Evolutionary conservation across 92 coral and sea anemone genomes (phyloP).

Genomic region (Heliopora coerulea): DNA sequence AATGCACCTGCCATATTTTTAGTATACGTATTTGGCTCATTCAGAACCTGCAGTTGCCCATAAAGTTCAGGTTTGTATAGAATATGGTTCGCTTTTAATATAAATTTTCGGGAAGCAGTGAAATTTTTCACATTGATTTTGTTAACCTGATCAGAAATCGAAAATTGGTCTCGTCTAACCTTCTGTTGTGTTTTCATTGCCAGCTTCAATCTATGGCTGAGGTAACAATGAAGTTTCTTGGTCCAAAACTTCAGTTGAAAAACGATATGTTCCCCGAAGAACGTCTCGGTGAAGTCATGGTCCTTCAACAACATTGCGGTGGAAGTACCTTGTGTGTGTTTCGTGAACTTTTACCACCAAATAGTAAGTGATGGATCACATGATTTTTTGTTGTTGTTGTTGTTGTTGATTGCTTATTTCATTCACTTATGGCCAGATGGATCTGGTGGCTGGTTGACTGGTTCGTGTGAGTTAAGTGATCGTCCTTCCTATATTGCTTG

Average conservation of each 20-base stretch:
- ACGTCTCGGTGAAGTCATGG: conserved; percentile 90
- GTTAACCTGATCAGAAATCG: neutral
- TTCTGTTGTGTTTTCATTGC: neutral
- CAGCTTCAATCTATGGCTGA: conserved; percentile 98
- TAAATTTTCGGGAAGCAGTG: neutral
- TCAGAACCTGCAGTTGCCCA: conserved; percentile 98
- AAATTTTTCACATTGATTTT: neutral
- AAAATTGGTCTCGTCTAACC: neutral
- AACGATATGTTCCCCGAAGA: conserved; percentile 95
- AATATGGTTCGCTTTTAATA: neutral
- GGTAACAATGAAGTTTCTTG: conserved; percentile 96
- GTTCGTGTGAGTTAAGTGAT: too few species aligned
- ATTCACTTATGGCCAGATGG: too few species aligned
- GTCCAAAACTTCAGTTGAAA: conserved; percentile 84
- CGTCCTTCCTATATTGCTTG: too few species aligned
- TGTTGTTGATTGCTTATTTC: too few species aligned
- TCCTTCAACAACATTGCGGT: conserved; percentile 95
- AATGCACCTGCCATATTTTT: neutral
- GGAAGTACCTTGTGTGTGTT: conserved; percentile 97
- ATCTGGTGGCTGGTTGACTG: too few species aligned
- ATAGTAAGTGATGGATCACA: conserved; percentile 65
- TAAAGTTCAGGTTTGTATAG: conserved; percentile 73
- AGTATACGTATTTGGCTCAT: conserved; percentile 87
- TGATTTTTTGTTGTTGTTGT: too few species aligned
- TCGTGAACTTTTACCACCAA: conserved; percentile 93